These are phyloP conservation scores for Automeris io DNA, from an alignment of 2,888 invertebrate species.

Conservation along the genomic window DNA sequence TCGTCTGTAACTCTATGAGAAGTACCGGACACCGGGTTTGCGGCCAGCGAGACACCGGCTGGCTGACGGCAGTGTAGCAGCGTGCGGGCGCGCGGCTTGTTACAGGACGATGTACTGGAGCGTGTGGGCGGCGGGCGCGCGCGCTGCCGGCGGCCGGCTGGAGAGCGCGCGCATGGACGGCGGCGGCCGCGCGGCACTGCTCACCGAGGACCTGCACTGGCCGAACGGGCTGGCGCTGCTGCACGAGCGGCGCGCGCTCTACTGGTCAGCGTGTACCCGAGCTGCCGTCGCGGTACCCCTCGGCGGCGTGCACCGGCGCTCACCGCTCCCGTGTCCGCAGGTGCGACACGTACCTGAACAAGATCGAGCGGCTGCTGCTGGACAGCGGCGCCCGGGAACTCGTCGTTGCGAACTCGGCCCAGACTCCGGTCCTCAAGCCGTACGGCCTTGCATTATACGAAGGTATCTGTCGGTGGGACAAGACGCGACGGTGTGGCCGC, in stretches of 20 bases:
- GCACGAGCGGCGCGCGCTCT: slow-evolving; percentile 31
- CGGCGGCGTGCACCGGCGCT: neutral
- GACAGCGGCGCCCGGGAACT: slow-evolving; percentile 37
- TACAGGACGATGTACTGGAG: slow-evolving; percentile 84
- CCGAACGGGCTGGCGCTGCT: slow-evolving; percentile 82
- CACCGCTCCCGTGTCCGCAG: slow-evolving; percentile 26
- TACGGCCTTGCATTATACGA: slow-evolving; percentile 81
- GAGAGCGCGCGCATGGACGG: slow-evolving; percentile 88
- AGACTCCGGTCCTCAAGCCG: slow-evolving; percentile 76
- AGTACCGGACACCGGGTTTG: too few species aligned
- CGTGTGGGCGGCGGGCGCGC: slow-evolving; percentile 75
- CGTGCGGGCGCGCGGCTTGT: neutral
- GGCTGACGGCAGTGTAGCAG: too few species aligned
- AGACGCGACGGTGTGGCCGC: neutral
- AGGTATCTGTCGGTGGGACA: slow-evolving; percentile 24
- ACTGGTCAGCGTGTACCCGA: slow-evolving; percentile 31
- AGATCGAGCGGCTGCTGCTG: slow-evolving; percentile 77
- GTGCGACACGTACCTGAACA: slow-evolving; percentile 83
- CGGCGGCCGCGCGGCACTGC: slow-evolving; percentile 72
- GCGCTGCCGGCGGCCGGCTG: slow-evolving; percentile 60
- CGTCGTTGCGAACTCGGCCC: slow-evolving; percentile 55
- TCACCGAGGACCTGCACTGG: slow-evolving; percentile 79
- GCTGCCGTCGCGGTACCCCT: neutral
- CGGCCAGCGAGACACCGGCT: neutral
- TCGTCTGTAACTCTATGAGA: too few species aligned